Evolutionary conservation across 2,113 vertebrate genomes (phyloP), one percentile per base, ranked within the genome.

Genomic region (Gyps fulvus): DNA sequence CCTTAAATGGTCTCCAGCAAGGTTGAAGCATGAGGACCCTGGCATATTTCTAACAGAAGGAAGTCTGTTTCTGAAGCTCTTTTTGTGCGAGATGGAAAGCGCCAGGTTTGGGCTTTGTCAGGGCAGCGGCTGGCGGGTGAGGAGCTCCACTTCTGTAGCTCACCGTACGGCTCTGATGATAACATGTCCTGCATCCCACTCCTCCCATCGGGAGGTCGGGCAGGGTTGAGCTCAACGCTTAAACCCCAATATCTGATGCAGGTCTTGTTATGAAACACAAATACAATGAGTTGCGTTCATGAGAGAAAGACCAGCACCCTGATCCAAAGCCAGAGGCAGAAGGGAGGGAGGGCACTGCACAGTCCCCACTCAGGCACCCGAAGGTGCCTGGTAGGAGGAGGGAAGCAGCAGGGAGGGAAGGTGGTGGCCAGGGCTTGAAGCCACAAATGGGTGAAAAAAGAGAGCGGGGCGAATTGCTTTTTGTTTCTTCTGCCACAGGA

Each of bases 11-110:
- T 61, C 17, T 74, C 65, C 61, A 4, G 10, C 66, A 85, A 87
- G 10, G 17, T 11, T 71, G 79, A 85, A 43, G 66, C 5, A 2
- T 12, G 47, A 83, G 83, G 63, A 86, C 20, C 21, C 31, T 52
- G 50, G 26, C 7, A 21, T 36, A 10, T 72, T 93, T 87, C 55
- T 89, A 84, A 72, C 32, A 76, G 42, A 63, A 71, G 23, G 15
- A 55, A 58, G 62, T 40, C 42, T 87, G 2, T 80, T 77, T 71
- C 34, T 73, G n/a, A 21, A 89, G 7, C 16, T 32, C 21, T 95
- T 69, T 45, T 69, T 45, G 31, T 58, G 54, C 0, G 0, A 42
- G 32, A 47, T 0, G 0, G 72, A 65, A 95, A 78, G 43, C 0
- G 0, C 15, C 0, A 0, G 20, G 4, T 77, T 67, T 82, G 38